Evolutionary conservation across 2,113 vertebrate genomes (phyloP).

Genomic region (Embiotoca jacksoni): DNA sequence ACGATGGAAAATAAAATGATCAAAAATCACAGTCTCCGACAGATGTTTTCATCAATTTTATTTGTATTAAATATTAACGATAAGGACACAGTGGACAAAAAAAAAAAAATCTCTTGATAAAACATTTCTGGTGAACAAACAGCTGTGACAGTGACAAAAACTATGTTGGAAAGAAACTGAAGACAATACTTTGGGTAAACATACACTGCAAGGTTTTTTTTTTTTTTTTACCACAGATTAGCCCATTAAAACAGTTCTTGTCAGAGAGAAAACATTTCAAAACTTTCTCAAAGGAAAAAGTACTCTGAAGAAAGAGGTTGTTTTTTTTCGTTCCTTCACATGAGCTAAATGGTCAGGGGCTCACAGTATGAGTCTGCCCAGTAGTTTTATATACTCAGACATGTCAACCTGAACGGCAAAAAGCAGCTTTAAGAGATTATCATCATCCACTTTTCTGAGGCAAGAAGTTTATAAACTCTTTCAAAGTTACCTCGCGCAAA

Average conservation of each 20-base stretch:
- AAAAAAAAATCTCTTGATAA: conserved; percentile 38
- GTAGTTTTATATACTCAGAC: conserved; percentile 21
- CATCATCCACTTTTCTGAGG: conserved; percentile 27
- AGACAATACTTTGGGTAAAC: conserved; percentile 54
- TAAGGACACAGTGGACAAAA: conserved; percentile 58
- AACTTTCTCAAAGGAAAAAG: conserved; percentile 18
- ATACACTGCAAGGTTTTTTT: conserved; percentile 30
- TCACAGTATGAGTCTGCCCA: conserved; percentile 26
- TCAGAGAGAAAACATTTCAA: conserved; percentile 26
- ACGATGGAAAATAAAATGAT: not conserved
- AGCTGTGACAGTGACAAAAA: conserved; percentile 39
- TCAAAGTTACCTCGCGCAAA: conserved; percentile 32
- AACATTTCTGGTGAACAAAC: conserved; percentile 62
- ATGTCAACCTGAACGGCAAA: conserved; percentile 36
- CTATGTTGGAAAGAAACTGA: conserved; percentile 22
- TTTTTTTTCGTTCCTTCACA: not conserved
- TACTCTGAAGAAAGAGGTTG: not conserved
- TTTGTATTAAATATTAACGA: conserved; percentile 72
- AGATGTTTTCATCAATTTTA: conserved; percentile 56
- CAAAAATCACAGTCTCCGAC: not conserved
- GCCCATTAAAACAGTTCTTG: conserved; percentile 30
- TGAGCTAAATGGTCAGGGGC: conserved; percentile 10
- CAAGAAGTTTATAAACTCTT: conserved; percentile 19
- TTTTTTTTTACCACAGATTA: conserved; percentile 15
- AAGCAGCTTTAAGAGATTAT: conserved; percentile 55